Evolutionary conservation across 2,113 vertebrate genomes (phyloP).

Genomic region (Heterochromis multidens): DNA sequence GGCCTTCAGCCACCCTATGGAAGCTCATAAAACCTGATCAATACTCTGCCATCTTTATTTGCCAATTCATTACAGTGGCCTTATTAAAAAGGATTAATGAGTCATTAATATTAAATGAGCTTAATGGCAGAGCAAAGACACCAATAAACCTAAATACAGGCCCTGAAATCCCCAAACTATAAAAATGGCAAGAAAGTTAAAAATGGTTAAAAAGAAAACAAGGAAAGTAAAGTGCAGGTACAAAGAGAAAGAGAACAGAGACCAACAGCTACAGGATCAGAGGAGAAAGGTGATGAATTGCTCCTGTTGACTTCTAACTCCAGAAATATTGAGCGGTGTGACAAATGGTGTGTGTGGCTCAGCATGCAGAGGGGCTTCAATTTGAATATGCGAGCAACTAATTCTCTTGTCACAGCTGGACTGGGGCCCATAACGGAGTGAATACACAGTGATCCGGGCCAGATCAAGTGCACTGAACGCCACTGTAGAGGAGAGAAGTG

Average conservation of each 20-base stretch:
- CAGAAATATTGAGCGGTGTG: conserved; percentile 24
- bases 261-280: background rate
- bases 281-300: conserved; percentile 28
- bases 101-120: conserved; percentile 70
- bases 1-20: conserved; percentile 42
- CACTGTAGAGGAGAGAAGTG: conserved; percentile 5
- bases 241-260: background rate
- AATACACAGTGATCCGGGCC: background rate
- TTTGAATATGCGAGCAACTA: conserved; percentile 33
- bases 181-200: conserved; percentile 21
- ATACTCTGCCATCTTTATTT: conserved; percentile 70
- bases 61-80: conserved; percentile 72
- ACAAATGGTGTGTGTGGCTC: conserved; percentile 43
- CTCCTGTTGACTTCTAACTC: conserved; percentile 10
- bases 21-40: conserved; percentile 71
- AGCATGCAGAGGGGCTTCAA: conserved; percentile 35
- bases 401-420: conserved; percentile 56
- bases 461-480: conserved; percentile 7
- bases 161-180: conserved; percentile 38
- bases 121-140: conserved; percentile 47
- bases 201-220: background rate
- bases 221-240: background rate
- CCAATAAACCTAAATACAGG: conserved; percentile 52
- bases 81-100: conserved; percentile 70
- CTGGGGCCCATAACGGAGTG: background rate